These are phyloP conservation scores for Columba guinea DNA, from an alignment of 2,797 vertebrate species.

Conservation along the genomic window DNA sequence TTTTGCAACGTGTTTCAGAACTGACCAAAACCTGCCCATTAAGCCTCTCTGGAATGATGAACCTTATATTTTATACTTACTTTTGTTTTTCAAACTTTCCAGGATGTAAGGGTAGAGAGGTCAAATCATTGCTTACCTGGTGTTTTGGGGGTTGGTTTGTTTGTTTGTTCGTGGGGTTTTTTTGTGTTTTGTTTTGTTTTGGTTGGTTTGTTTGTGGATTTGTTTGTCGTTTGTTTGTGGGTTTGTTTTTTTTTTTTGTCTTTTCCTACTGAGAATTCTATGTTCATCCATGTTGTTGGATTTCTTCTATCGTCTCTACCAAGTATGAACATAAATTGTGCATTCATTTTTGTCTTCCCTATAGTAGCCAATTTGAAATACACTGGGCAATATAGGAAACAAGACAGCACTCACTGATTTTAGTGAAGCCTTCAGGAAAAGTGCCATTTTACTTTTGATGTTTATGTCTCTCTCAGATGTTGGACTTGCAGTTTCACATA, in stretches of 20 bases:
- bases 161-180: background rate
- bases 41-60: background rate
- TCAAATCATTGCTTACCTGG: background rate
- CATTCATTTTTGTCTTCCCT: slow-evolving; percentile 19
- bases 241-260: background rate
- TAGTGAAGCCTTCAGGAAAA: background rate
- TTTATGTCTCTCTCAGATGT: background rate
- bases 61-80: background rate
- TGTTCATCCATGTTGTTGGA: background rate
- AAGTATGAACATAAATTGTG: slow-evolving; percentile 4
- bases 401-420: background rate
- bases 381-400: background rate
- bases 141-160: no score
- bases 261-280: background rate
- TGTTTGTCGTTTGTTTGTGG: no score
- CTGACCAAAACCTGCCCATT: background rate
- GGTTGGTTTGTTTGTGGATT: no score
- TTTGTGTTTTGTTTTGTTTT: background rate
- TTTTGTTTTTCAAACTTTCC: background rate
- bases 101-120: background rate
- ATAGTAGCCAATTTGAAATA: background rate
- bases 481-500: background rate
- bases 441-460: background rate
- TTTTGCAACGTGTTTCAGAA: background rate
- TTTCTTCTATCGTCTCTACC: background rate